phyloP scores from a whole-genome alignment of 2,797 vertebrate species.

The Mus minutoides region DNA sequence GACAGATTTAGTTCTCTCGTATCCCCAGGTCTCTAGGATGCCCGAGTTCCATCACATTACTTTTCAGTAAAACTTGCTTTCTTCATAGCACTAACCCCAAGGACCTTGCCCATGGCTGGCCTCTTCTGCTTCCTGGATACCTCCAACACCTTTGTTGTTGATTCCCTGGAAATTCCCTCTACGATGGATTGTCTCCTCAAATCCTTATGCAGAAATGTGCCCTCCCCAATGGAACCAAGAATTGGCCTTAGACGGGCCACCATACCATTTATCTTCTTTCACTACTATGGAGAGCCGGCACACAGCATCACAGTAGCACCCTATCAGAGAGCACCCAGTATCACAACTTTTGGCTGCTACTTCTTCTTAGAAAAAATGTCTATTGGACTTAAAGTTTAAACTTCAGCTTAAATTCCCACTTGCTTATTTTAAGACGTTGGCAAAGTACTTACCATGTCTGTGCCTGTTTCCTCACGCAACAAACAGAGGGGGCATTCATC shows the following conservation, averaged over 20 bases:
- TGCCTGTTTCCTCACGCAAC: conserved; percentile 24
- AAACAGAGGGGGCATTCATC: not conserved
- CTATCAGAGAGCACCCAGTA: not conserved
- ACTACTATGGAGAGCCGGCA: not conserved
- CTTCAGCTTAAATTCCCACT: not conserved
- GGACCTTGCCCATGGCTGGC: not conserved
- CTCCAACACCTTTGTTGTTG: not conserved
- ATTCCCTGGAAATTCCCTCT: not conserved
- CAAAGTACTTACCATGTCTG: not conserved
- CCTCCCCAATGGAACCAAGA: not conserved
- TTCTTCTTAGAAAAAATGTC: not conserved
- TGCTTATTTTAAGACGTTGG: not conserved
- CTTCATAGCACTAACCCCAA: not conserved
- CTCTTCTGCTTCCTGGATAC: not conserved
- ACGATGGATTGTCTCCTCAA: not conserved
- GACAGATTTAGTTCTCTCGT: not conserved
- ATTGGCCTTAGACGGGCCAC: not conserved
- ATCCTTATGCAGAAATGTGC: not conserved
- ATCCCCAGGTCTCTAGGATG: not conserved
- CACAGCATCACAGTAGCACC: not conserved
- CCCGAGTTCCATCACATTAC: not conserved
- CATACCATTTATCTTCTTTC: not conserved
- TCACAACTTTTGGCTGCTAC: not conserved
- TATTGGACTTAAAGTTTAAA: not conserved
- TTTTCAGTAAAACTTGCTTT: not conserved